phyloP scores from a whole-genome alignment of 2,113 vertebrate species.

The Trogon melanurus region DNA sequence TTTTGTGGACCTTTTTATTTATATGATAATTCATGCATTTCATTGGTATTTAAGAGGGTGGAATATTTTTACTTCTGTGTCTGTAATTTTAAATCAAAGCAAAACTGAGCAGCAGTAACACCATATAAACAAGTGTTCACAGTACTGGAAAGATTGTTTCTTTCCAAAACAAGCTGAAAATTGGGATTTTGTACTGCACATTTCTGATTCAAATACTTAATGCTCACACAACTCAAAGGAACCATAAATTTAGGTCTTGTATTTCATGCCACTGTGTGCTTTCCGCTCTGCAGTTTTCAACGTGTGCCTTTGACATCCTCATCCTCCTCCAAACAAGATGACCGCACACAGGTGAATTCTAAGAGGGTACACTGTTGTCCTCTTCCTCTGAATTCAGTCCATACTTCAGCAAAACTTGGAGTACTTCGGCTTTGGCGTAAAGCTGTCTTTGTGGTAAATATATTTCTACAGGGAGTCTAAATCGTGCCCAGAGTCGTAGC shows the following conservation, averaged over 20 bases:
- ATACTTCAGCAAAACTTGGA: not conserved
- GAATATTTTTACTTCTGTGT: slow-evolving; percentile 5
- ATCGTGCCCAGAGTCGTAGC: not conserved
- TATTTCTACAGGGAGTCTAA: not conserved
- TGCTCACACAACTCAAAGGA: not conserved
- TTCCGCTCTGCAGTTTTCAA: not conserved
- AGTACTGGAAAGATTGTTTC: not conserved
- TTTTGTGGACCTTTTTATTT: not conserved
- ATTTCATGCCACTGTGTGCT: not conserved
- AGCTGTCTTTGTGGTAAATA: not conserved
- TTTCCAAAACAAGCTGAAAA: slow-evolving; percentile 1
- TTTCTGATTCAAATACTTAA: not conserved
- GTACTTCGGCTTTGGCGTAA: not conserved
- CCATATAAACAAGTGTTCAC: not conserved
- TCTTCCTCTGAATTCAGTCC: not conserved
- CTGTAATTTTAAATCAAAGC: slow-evolving; percentile 2
- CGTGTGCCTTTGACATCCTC: not conserved
- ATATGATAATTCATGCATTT: not conserved
- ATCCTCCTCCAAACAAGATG: not conserved
- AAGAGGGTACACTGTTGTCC: not conserved
- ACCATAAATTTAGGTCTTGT: not conserved
- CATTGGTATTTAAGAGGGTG: slow-evolving; percentile 1
- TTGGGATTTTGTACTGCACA: not conserved
- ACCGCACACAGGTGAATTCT: not conserved
- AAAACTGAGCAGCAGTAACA: not conserved